Conservation (phyloP, 1,140 invertebrate genomes). For the Propsilocerus akamusi region DNA sequence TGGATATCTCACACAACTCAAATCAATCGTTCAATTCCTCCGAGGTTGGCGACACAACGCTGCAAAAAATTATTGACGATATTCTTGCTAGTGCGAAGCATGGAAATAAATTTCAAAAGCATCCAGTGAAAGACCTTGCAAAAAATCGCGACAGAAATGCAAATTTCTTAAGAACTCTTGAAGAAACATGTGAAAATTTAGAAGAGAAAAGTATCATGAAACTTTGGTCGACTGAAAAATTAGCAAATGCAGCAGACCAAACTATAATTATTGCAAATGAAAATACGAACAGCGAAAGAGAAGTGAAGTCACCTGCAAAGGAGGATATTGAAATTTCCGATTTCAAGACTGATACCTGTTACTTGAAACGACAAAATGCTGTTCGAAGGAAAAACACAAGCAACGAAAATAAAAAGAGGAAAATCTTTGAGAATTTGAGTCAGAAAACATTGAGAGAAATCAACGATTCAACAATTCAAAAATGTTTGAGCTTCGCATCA, state of each 20-base stretch:
- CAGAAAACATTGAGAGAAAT: not conserved
- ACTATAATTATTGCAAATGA: constrained; percentile 8
- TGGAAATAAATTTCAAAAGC: not conserved
- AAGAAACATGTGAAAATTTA: not conserved
- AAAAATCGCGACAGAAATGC: not conserved
- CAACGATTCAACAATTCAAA: constrained; percentile 12
- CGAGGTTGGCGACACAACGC: not conserved
- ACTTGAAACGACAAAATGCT: constrained; percentile 20
- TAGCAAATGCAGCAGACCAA: not conserved
- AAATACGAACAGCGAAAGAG: constrained; percentile 20
- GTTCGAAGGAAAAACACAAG: constrained; percentile 15
- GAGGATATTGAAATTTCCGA: not conserved
- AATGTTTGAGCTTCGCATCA: constrained; percentile 20
- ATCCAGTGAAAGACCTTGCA: not conserved
- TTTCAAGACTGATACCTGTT: constrained; percentile 5
- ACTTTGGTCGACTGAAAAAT: not conserved
- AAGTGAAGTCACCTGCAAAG: constrained; percentile 18
- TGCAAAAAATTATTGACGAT: not conserved
- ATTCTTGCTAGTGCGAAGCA: not conserved
- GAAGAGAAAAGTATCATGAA: not conserved
- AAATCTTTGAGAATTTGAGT: not conserved
- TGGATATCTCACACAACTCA: not conserved
- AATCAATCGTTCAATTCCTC: not conserved
- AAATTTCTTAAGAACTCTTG: not conserved
- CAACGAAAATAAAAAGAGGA: constrained; percentile 2